Conservation (phyloP, 2,113 vertebrate genomes). For the Oxyruncus cristatus region DNA sequence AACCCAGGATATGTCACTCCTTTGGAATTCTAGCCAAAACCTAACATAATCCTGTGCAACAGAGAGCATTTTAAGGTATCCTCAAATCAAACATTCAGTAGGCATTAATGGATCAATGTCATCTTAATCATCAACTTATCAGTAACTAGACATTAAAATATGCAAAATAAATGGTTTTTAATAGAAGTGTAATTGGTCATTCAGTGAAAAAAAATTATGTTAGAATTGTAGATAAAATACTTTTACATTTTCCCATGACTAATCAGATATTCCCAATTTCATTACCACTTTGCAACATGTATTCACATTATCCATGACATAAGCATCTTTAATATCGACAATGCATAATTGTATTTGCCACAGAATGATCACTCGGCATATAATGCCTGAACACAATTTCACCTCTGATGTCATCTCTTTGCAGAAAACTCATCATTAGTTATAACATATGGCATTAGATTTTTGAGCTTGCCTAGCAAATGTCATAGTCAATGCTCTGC, state of each 20-base stretch:
- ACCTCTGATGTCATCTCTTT: background rate
- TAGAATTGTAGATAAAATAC: background rate
- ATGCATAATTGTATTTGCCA: background rate
- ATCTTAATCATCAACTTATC: conserved; percentile 7
- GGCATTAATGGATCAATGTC: background rate
- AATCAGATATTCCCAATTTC: conserved; percentile 18
- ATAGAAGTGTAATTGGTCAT: background rate
- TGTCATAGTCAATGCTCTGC: background rate
- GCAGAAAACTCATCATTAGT: background rate
- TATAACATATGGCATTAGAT: background rate
- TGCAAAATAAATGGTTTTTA: conserved; percentile 7
- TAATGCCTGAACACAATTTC: background rate
- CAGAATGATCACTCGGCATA: background rate
- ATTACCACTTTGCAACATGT: background rate
- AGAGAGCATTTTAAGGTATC: background rate
- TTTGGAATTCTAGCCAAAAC: background rate
- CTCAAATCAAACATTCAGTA: conserved; percentile 4
- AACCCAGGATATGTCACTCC: background rate
- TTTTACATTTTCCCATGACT: background rate
- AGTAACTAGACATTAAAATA: conserved; percentile 36
- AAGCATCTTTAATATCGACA: conserved; percentile 2
- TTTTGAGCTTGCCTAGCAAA: background rate
- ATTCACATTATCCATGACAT: conserved; percentile 6
- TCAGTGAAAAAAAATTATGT: conserved; percentile 13
- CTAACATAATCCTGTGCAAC: background rate